A percentile compares a stretch with the other conserved stretches of the same genome.
phyloP scores from a whole-genome alignment of 2,797 vertebrate genomes.

The Lacerta viridis region DNA sequence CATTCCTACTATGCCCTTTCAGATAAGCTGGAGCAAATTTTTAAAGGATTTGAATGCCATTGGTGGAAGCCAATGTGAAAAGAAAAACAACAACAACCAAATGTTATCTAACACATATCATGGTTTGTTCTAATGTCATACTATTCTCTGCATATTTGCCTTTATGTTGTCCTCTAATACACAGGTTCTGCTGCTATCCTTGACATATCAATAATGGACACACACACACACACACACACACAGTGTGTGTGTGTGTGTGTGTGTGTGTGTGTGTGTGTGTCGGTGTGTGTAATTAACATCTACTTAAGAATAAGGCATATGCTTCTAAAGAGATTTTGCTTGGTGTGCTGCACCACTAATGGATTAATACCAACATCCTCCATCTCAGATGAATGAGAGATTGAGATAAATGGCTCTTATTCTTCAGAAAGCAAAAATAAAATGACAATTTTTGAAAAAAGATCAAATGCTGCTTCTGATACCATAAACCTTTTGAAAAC shows the following conservation, averaged over 20 bases:
- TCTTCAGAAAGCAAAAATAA: not conserved
- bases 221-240: too few species aligned
- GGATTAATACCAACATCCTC: not conserved
- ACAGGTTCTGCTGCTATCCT: not conserved
- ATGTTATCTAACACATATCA: too few species aligned
- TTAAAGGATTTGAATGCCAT: not conserved
- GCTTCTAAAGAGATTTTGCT: not conserved
- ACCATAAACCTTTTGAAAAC: slow-evolving; percentile 1
- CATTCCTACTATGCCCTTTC: not conserved
- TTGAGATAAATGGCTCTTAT: not conserved
- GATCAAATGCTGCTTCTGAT: not conserved
- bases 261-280: not conserved
- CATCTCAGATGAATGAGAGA: not conserved
- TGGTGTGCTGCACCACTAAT: not conserved
- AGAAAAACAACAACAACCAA: not conserved
- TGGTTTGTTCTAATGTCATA: not conserved
- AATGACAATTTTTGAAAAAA: not conserved
- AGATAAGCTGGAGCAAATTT: not conserved
- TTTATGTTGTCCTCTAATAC: not conserved
- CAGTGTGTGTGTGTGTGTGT: accelerated
- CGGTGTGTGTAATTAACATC: not conserved
- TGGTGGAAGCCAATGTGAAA: not conserved
- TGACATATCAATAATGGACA: not conserved
- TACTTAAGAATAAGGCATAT: not conserved
- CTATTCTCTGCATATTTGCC: not conserved